phyloP scores from a whole-genome alignment of 2,113 vertebrate species.

The Anolis sagrei region DNA sequence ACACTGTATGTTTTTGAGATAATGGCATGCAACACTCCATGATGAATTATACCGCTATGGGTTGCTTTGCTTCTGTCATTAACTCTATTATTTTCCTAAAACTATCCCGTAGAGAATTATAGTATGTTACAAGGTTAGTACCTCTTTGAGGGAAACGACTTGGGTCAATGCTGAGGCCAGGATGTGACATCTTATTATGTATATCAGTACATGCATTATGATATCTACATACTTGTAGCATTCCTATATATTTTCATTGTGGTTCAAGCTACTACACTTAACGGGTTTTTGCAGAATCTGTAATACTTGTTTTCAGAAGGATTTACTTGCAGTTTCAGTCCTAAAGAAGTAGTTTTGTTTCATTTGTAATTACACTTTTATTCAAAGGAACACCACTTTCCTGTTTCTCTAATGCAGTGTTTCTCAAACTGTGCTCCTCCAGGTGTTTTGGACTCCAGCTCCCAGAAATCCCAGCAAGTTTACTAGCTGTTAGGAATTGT shows the following conservation, averaged over 20 bases:
- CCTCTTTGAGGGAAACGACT: conserved; percentile 47
- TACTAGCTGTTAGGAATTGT: no score
- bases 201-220: not conserved
- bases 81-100: conserved; percentile 74
- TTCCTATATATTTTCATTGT: conserved; percentile 3
- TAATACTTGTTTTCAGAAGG: not conserved
- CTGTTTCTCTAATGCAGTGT: no score
- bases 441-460: no score
- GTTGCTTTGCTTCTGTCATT: conserved; percentile 75
- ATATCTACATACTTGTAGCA: not conserved
- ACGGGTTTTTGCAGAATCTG: no score
- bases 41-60: conserved; percentile 77
- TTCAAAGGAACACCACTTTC: no score
- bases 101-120: conserved; percentile 59
- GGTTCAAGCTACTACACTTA: not conserved
- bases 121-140: conserved; percentile 43
- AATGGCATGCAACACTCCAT: conserved; percentile 72
- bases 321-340: not conserved
- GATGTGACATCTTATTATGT: conserved; percentile 3
- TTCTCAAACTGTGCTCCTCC: no score
- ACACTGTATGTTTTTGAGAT: conserved; percentile 79
- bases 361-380: no score
- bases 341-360: not conserved
- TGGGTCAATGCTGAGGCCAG: conserved; percentile 25
- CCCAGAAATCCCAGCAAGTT: no score